Conservation (phyloP, 2,113 vertebrate genomes). For the Salminus brasiliensis region DNA sequence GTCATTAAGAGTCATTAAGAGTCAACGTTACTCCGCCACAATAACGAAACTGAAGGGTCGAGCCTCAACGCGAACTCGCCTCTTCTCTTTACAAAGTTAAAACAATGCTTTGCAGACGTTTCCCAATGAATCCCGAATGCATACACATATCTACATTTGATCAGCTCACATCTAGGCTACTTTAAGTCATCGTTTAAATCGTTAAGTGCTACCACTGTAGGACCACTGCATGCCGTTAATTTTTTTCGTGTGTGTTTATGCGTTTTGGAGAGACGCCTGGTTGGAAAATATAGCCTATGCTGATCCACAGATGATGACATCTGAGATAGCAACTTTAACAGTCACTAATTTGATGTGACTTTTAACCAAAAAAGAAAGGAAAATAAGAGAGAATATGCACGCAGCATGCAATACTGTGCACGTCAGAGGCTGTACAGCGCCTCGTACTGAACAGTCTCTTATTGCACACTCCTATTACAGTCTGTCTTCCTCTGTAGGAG, state of each 20-base stretch:
- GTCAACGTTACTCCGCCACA: not conserved
- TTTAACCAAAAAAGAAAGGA: not conserved
- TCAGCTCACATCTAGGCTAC: constrained; percentile 48
- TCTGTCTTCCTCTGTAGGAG: not conserved
- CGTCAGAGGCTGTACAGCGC: constrained; percentile 21
- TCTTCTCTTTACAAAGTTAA: constrained; percentile 10
- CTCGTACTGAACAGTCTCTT: constrained; percentile 47
- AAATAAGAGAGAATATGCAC: constrained; percentile 44
- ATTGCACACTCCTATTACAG: constrained; percentile 66
- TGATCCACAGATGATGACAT: constrained; percentile 27
- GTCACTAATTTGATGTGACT: constrained; percentile 32
- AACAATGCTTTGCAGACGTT: constrained; percentile 12
- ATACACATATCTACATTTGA: constrained; percentile 38
- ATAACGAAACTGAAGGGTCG: constrained; percentile 34
- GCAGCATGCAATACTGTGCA: constrained; percentile 62
- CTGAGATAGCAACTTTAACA: constrained; percentile 25
- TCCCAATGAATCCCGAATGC: constrained; percentile 32
- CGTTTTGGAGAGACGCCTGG: not conserved
- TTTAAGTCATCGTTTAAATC: constrained; percentile 1
- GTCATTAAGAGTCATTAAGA: too few species aligned
- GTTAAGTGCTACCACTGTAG: constrained; percentile 45
- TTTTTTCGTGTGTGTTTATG: too few species aligned
- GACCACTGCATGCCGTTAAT: not conserved
- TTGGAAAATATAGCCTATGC: constrained; percentile 8
- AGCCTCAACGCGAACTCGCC: not conserved